phyloP scores from a whole-genome alignment of 1,140 invertebrate genomes.

The Coenobita brevimanus region DNA sequence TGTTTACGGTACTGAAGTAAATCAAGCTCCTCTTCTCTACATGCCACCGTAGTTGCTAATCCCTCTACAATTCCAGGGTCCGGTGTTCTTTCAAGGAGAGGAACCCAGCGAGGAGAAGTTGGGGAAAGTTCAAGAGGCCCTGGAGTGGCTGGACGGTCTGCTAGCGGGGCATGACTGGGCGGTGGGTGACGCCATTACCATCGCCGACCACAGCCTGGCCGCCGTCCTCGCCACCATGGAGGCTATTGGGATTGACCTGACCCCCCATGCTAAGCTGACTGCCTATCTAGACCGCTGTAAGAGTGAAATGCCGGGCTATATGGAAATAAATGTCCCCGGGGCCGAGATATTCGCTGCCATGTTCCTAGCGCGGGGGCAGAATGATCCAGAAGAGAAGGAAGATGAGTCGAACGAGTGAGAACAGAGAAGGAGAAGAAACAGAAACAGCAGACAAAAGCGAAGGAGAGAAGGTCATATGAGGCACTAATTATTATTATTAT shows the following conservation, averaged over 20 bases:
- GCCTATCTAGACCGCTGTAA: conserved; percentile 71
- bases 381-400: too few relatives aligned
- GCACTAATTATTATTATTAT: too few relatives aligned
- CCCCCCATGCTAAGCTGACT: conserved; percentile 70
- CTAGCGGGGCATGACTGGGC: conserved; percentile 69
- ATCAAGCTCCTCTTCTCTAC: too few relatives aligned
- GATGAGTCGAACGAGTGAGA: too few relatives aligned
- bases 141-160: conserved; percentile 70
- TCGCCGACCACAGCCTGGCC: conserved; percentile 72
- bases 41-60: too few relatives aligned
- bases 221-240: conserved; percentile 70
- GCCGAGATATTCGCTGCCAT: conserved; percentile 58
- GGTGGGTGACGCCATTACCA: conserved; percentile 71
- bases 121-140: conserved; percentile 70
- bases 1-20: too few relatives aligned
- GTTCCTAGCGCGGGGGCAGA: too few relatives aligned
- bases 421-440: too few relatives aligned
- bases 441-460: too few relatives aligned
- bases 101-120: conserved; percentile 67
- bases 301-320: conserved; percentile 71
- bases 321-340: conserved; percentile 70
- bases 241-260: conserved; percentile 69
- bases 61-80: not conserved
- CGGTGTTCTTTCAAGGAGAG: not conserved
- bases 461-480: too few relatives aligned